Base-by-base conservation (phyloP, 2,888 invertebrate genomes). In the Lobophora halterata region DNA sequence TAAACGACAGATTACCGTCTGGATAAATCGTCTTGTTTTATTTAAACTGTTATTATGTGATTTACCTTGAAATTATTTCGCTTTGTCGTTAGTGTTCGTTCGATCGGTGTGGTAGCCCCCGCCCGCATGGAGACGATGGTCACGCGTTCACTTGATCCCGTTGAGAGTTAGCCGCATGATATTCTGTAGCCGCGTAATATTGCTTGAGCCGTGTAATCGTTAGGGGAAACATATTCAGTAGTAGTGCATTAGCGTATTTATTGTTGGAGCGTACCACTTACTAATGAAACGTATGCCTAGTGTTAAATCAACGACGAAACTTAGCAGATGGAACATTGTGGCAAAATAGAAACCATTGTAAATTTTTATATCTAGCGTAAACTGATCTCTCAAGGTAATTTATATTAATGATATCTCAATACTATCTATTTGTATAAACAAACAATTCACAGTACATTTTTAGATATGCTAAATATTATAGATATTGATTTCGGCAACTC, bases 381-480 rank as follows among this genome's bases (percentile, higher is more conserved):
- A 83, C 83, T 86, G 86, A 86, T 86, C 86, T 86, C 87, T 83
- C 82, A 74, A 36, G 78, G 79, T 85, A 79, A 79, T 83, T 83
- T 86, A 73, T 83, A 80, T 76, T 78, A 78, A 79, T 71, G 63
- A 76, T 85, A 79, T 83, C 76, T 80, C 81, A 76, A 77, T 81
- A 80, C 74, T 75, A 71, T 76, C 75, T 79, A 78, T 80, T 74
- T 82, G 80, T 82, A 79, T 77, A 81, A 81, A 83, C n/a, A n/a
- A n/a, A n/a, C 80, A 70, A 76, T 82, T 77, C 77, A 79, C 79
- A 79, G 65, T 80, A 79, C 79, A 77, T 65, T 70, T 77, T 74
- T 82, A 83, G 79, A 79, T 73, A 70, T 74, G 76, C 65, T 73
- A 61, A 56, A 54, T 56, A 72, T 71, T 70, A 73, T 78, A 76